Conservation (phyloP, 2,113 vertebrate species). For the Mesoclemmys tuberculata region DNA sequence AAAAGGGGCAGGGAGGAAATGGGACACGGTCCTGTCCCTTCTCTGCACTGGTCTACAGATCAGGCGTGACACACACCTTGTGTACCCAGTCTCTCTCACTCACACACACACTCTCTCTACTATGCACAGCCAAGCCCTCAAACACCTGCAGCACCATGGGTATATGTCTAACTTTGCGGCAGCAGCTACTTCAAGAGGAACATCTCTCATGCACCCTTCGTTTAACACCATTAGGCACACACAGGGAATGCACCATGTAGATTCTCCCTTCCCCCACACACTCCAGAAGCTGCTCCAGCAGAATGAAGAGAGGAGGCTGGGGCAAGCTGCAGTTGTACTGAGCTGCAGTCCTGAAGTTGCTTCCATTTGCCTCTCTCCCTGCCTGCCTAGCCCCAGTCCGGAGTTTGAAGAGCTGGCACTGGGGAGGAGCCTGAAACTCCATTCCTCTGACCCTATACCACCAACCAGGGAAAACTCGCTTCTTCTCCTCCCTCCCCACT, state of each 20-base stretch:
- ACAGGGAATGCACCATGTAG: background rate
- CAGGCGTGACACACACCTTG: too few species aligned
- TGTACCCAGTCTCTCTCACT: too few species aligned
- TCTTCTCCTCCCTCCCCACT: background rate
- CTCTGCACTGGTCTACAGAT: too few species aligned
- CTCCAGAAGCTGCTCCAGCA: background rate
- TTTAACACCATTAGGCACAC: too few species aligned
- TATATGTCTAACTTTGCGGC: background rate
- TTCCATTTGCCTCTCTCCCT: background rate
- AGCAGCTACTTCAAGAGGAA: background rate
- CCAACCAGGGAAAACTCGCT: background rate
- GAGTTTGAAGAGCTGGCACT: background rate
- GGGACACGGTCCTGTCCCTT: too few species aligned
- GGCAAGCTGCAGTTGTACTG: background rate
- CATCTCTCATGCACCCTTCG: background rate
- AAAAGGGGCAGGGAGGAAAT: too few species aligned
- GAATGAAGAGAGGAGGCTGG: background rate
- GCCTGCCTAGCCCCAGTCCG: background rate
- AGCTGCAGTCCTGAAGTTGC: background rate
- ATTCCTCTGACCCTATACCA: background rate
- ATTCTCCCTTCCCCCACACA: background rate
- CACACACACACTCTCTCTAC: background rate
- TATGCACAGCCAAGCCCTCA: background rate
- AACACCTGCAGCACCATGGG: background rate
- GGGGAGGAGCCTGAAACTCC: background rate